Conservation (phyloP, 2,888 invertebrate species). For the Mesorhabditis belari region DNA sequence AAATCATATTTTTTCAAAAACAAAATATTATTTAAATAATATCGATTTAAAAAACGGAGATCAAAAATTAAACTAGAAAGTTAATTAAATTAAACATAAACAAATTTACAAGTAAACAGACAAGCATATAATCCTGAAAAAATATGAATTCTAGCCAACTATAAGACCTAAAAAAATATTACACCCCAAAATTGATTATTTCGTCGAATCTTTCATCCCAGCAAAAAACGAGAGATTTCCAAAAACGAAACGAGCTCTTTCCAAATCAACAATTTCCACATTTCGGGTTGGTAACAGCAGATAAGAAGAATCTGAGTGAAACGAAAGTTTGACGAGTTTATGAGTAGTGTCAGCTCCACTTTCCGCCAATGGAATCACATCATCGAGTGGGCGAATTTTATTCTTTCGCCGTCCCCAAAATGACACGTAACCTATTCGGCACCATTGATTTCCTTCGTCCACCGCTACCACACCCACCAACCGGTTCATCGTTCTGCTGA, state of each 20-base stretch:
- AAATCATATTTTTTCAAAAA: no score
- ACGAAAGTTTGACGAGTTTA: slow-evolving; percentile 14
- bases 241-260: slow-evolving; percentile 21
- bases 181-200: no score
- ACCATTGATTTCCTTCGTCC: slow-evolving; percentile 20
- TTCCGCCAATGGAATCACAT: slow-evolving; percentile 19
- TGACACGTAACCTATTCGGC: slow-evolving; percentile 32
- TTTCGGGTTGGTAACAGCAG: slow-evolving; percentile 19
- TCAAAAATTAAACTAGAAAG: no score
- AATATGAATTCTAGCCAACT: no score
- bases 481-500: slow-evolving; percentile 29
- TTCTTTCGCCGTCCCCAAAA: slow-evolving; percentile 32
- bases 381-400: slow-evolving; percentile 9
- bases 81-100: no score
- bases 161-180: no score
- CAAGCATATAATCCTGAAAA: no score
- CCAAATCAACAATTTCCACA: slow-evolving; percentile 23
- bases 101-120: no score
- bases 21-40: no score
- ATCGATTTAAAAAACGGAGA: no score
- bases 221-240: slow-evolving; percentile 19
- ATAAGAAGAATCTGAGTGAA: slow-evolving; percentile 9
- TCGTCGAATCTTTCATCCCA: no score
- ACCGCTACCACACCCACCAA: slow-evolving; percentile 41
- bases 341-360: slow-evolving; percentile 6